Evolutionary conservation across 2,888 invertebrate species (phyloP), one percentile per base, ranked within the genome.

Genomic region (Tachina grossa): DNA sequence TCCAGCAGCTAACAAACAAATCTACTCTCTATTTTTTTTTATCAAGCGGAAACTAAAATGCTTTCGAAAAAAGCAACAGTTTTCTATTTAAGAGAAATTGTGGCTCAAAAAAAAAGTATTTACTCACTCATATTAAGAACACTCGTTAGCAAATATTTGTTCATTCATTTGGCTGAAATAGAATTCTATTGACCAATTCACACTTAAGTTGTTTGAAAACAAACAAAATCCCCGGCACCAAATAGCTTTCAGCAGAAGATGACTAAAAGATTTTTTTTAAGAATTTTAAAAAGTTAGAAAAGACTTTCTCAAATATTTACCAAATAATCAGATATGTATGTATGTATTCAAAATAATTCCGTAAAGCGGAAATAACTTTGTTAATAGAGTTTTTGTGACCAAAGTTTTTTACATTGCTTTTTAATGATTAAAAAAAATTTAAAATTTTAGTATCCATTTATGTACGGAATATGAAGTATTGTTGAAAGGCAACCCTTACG

Each of bases 121-220:
- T 39, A 31, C 31, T 31, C 31, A 31, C 31, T 31, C 31, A 31
- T 6, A 31, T 31, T 31, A 31, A 47, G 13, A 72, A 31, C 22
- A 45, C 43, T 72, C 31, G 31, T 72, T 47, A 59, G 13, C 45
- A 72, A 72, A 72, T 72, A 59, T 57, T 59, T 72, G 31, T 43
- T 6, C 13, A 57, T 31, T 59, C 16, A 13, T 39, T 43, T 6
- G 13, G 59, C 3, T 39, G 39, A 31, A 47, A 72, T 41, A 13
- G 2, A 43, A 43, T 43, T 55, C 43, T 69, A 43, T 69, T 69
- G 43, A 55, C 55, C 55, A 69, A 43, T 69, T 69, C 69, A 55
- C 69, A 69, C 69, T 43, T 55, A 55, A 69, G 19, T 43, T 55
- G 10, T 55, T 69, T 16, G 45, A 43, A 55, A 55, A 53, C 51